Percentiles rank a stretch among this genome's conserved stretches.
phyloP scores from a whole-genome alignment of 1,140 invertebrate species.

The Tetramorium alpestre region DNA sequence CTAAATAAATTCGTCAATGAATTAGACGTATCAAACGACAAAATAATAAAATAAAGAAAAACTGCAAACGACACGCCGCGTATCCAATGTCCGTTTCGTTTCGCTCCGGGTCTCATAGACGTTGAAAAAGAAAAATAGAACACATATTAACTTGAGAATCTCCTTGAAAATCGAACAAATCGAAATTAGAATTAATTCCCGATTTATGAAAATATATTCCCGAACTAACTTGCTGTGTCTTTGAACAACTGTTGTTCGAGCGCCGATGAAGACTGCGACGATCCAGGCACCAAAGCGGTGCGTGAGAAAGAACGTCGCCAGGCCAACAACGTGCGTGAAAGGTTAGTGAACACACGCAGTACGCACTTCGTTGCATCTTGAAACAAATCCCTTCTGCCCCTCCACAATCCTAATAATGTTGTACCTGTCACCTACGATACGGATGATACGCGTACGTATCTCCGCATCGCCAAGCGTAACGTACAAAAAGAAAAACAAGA shows the following conservation, averaged over 20 bases:
- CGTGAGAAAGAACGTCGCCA: slow-evolving; percentile 98
- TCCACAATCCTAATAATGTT: not conserved
- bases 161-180: not conserved
- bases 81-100: not conserved
- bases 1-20: not conserved
- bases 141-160: not conserved
- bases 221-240: slow-evolving; percentile 83
- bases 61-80: not conserved
- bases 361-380: slow-evolving; percentile 80
- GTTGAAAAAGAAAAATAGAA: not conserved
- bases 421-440: not conserved
- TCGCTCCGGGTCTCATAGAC: not conserved
- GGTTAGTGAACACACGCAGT: slow-evolving; percentile 90
- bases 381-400: slow-evolving; percentile 35
- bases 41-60: not conserved
- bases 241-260: slow-evolving; percentile 89
- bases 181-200: not conserved
- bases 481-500: not conserved
- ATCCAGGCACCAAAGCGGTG: slow-evolving; percentile 96
- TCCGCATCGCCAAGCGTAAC: not conserved
- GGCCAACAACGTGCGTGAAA: slow-evolving; percentile 99
- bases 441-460: not conserved
- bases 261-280: slow-evolving; percentile 91
- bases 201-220: not conserved
- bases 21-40: not conserved